A percentile compares a stretch with the other conserved stretches of the same genome.
Conservation (phyloP, 2,797 vertebrate genomes). For the Hemibagrus guttatus region DNA sequence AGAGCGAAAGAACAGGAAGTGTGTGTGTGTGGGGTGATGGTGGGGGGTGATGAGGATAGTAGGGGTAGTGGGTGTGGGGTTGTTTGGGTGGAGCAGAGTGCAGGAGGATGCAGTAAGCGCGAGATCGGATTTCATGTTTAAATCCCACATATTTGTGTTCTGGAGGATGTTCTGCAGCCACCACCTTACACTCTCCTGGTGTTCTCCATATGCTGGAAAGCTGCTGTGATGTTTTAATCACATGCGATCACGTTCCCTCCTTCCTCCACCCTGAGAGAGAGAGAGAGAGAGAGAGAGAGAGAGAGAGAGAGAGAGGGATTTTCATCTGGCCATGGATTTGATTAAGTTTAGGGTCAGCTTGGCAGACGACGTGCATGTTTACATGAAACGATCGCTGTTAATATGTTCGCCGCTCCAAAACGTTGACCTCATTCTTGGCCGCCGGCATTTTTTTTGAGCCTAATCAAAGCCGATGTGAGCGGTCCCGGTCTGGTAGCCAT, state of each 20-base stretch:
- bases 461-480: conserved; percentile 55
- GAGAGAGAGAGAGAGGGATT: conserved; percentile 30
- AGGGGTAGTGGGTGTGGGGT: neutral
- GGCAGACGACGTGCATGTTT: conserved; percentile 53
- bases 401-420: conserved; percentile 52
- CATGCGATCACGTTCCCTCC: conserved; percentile 28
- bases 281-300: conserved; percentile 7
- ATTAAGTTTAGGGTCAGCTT: conserved; percentile 54
- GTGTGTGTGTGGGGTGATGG: no score
- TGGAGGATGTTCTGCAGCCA: conserved; percentile 8
- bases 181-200: conserved; percentile 10
- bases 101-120: neutral
- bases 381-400: conserved; percentile 52
- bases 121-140: neutral
- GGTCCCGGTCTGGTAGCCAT: conserved; percentile 52
- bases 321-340: conserved; percentile 50
- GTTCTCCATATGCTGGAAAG: neutral
- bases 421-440: conserved; percentile 59
- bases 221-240: conserved; percentile 18
- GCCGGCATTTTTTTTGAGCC: conserved; percentile 48
- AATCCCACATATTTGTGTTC: neutral
- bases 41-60: no score
- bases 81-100: neutral
- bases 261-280: conserved; percentile 3
- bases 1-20: neutral